phyloP scores from a whole-genome alignment of 2,888 invertebrate genomes.

The Drosophila engyochracea region DNA sequence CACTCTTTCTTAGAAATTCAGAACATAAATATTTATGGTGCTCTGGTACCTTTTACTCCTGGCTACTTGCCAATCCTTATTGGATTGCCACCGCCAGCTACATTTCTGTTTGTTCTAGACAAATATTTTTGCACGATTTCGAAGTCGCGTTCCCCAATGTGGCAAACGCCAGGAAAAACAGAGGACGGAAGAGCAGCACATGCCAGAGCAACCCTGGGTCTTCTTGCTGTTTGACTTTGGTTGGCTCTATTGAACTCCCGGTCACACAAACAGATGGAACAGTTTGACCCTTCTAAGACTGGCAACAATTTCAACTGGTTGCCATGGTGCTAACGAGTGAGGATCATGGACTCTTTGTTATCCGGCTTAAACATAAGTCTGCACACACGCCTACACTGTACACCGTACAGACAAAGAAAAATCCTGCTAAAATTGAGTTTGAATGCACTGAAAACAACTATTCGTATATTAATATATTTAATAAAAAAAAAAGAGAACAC shows the following conservation, averaged over 20 bases:
- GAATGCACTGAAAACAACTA: not conserved
- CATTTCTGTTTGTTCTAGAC: constrained; percentile 20
- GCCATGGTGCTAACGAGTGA: constrained; percentile 39
- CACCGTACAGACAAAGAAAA: not conserved
- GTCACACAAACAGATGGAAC: constrained; percentile 8
- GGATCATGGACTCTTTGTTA: constrained; percentile 48
- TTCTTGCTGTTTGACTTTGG: constrained; percentile 44
- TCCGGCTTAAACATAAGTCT: constrained; percentile 1
- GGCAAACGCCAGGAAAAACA: not conserved
- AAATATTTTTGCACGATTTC: constrained; percentile 23
- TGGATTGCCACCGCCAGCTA: not conserved
- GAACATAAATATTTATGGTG: constrained; percentile 17
- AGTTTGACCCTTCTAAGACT: constrained; percentile 42
- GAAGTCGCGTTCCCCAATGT: not conserved
- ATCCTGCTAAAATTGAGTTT: not conserved
- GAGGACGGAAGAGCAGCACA: not conserved
- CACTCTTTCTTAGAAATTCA: not conserved
- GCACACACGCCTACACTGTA: constrained; percentile 3
- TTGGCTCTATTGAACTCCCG: constrained; percentile 44
- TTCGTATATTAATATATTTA: not conserved
- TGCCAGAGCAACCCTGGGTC: not conserved
- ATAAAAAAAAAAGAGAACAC: not conserved
- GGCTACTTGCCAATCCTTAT: not conserved
- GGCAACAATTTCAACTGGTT: constrained; percentile 5
- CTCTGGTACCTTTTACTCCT: constrained; percentile 3